Base-by-base conservation (phyloP, 2,113 vertebrate genomes). In the Microtus ochrogaster region DNA sequence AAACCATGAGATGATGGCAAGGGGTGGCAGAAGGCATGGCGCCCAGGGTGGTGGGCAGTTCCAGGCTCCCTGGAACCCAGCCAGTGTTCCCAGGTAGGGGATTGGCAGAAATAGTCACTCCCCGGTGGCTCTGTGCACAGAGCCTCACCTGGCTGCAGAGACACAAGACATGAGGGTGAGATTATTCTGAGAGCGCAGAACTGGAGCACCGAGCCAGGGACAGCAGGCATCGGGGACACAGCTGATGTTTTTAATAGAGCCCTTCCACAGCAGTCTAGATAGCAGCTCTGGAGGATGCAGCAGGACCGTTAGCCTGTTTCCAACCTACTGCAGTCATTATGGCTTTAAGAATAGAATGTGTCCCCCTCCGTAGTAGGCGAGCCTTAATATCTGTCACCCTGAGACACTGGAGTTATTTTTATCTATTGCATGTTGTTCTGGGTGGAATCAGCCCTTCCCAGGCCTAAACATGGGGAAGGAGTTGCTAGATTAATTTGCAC, bases 381-480 rank as follows among this genome's bases (percentile, higher is more conserved):
- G 3, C 93, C 85, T 30, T n/a, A 19, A 33, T 78, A 3, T 30
- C 96, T 33, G 0, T 94, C 96, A 65, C 85, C 16, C 1, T 8
- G 83, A 96, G 89, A 83, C 87, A 58, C 89, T 3, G 12, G 84
- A 82, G 95, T 68, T 96, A 94, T 96, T 98, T 98, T 96, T 96
- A 85, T 97, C 97, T 94, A 5, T 77, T 94, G 61, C 65, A 30
- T 90, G 41, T 97, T 97, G 96, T 97, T 97, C 95, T 63, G 28
- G 0, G 39, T 68, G 63, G 96, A 97, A 97, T 97, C 85, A 63
- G 94, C 96, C 94, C 73, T 88, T 86, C 94, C 94, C 41, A 47
- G 93, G 61, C 81, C 94, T 89, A 73, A 77, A 33, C 21, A 16
- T n/a, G 65, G 97, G 97, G 91, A 19, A 95, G 79, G 70, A 93